Conservation (phyloP, 1,140 invertebrate genomes). For the Phthorimaea operculella region DNA sequence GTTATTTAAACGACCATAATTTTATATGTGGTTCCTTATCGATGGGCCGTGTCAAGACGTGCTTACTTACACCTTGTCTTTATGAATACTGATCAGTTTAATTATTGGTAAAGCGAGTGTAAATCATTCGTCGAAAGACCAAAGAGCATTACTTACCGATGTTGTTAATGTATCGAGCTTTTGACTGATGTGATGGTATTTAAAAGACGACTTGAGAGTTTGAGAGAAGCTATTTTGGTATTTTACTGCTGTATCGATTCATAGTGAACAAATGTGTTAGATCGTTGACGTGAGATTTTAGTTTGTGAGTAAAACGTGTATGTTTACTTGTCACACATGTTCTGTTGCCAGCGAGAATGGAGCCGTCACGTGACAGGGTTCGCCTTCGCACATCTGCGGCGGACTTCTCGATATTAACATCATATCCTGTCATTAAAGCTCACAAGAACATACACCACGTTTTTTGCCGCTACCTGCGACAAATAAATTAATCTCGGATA, state of each 20-base stretch:
- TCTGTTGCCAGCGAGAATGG: slow-evolving; percentile 31
- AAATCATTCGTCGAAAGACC: not conserved
- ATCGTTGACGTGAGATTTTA: no score
- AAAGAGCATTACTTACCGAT: not conserved
- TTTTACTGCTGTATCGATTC: no score
- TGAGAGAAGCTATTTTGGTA: no score
- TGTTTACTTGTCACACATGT: slow-evolving; percentile 26
- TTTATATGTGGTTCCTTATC: not conserved
- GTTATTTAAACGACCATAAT: no score
- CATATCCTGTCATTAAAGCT: slow-evolving; percentile 60
- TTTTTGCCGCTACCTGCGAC: slow-evolving; percentile 44
- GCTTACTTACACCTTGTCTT: not conserved
- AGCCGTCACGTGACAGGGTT: slow-evolving; percentile 34
- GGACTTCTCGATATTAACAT: slow-evolving; percentile 40
- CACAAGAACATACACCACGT: slow-evolving; percentile 41
- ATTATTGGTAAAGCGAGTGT: not conserved
- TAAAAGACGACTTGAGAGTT: no score
- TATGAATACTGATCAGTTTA: not conserved
- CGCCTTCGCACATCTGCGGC: slow-evolving; percentile 56
- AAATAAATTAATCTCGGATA: slow-evolving; percentile 48
- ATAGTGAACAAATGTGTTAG: no score
- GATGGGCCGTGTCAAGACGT: not conserved
- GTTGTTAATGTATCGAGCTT: no score
- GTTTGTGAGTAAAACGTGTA: not conserved
- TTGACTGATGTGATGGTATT: no score